These are phyloP conservation scores for Sycobia sp. DNA, from an alignment of 1,140 invertebrate genomes.

Conservation along the genomic window DNA sequence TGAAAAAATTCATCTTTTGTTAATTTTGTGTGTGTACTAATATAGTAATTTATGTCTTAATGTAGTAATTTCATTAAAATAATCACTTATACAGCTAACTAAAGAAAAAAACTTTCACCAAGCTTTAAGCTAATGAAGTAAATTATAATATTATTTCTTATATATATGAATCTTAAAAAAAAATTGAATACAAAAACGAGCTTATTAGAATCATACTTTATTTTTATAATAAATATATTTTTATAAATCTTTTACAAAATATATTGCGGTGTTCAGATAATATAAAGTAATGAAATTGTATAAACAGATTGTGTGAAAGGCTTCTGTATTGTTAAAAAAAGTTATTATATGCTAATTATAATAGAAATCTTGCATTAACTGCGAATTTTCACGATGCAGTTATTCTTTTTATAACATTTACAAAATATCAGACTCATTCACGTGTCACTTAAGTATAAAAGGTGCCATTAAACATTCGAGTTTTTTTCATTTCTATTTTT, in stretches of 20 bases:
- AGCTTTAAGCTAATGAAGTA: too few relatives aligned
- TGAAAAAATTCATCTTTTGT: too few relatives aligned
- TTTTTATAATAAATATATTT: slow-evolving; percentile 46
- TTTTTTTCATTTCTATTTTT: background rate
- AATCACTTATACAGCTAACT: too few relatives aligned
- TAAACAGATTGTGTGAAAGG: slow-evolving; percentile 21
- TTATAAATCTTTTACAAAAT: slow-evolving; percentile 36
- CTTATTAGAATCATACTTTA: slow-evolving; percentile 48
- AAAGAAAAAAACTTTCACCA: too few relatives aligned
- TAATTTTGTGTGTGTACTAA: too few relatives aligned
- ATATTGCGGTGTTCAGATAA: slow-evolving; percentile 4
- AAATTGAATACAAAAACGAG: too few relatives aligned
- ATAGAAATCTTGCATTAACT: background rate
- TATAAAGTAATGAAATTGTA: slow-evolving; percentile 19
- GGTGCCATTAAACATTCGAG: slow-evolving; percentile 6
- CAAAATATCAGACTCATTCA: slow-evolving; percentile 11
- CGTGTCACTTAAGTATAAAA: slow-evolving; percentile 3
- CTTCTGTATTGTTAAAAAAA: slow-evolving; percentile 4
- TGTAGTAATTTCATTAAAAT: too few relatives aligned
- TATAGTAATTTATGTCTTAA: too few relatives aligned
- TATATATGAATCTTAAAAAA: too few relatives aligned
- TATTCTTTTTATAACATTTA: background rate
- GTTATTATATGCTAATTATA: slow-evolving; percentile 12
- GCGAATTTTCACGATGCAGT: background rate
- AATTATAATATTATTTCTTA: too few relatives aligned